These are phyloP conservation scores for Scophthalmus maximus DNA, from an alignment of 2,113 vertebrate species.

Conservation along the genomic window DNA sequence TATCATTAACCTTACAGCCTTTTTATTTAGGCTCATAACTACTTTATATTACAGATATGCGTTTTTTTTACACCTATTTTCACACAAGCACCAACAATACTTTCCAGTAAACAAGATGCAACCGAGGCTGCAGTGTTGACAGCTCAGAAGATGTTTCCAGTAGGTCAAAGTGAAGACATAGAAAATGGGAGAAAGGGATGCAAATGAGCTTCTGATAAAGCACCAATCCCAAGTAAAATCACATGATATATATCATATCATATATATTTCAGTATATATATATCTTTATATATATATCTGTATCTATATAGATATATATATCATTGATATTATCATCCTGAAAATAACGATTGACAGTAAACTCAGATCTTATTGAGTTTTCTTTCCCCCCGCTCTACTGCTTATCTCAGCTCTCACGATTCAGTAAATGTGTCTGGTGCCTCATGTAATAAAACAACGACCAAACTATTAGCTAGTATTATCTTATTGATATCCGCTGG, in stretches of 20 bases:
- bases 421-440: not conserved
- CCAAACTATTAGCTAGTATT: not conserved
- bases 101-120: not conserved
- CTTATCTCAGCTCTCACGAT: not conserved
- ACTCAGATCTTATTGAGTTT: not conserved
- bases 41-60: no score
- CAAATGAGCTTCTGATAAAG: conserved; percentile 5
- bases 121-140: not conserved
- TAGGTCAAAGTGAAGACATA: not conserved
- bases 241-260: no score
- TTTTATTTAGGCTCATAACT: no score
- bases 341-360: not conserved
- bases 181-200: not conserved
- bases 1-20: no score
- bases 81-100: not conserved
- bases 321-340: not conserved
- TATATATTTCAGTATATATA: no score
- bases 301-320: no score
- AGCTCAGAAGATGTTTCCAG: not conserved
- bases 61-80: not conserved
- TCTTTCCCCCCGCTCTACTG: not conserved
- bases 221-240: no score
- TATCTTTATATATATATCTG: no score
- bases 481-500: conserved; percentile 4
- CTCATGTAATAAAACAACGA: not conserved